These are phyloP conservation scores for Athalia rosae DNA, from an alignment of 2,888 invertebrate genomes.

Conservation along the genomic window DNA sequence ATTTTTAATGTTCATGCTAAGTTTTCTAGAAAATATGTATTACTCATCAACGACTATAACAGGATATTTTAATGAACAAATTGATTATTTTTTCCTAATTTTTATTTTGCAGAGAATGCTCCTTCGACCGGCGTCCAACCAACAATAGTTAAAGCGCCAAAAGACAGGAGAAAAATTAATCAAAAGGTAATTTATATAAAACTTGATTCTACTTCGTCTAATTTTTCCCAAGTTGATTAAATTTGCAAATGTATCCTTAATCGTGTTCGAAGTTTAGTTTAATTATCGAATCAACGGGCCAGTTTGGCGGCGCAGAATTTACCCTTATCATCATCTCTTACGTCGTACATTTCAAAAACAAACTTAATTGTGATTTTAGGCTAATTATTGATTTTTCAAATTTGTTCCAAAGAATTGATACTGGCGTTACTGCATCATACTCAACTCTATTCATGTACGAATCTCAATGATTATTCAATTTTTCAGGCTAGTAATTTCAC, in stretches of 20 bases:
- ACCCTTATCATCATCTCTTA: too few species aligned
- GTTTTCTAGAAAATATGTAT: background rate
- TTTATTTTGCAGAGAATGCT: constrained; percentile 66
- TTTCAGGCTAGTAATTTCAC: constrained; percentile 90
- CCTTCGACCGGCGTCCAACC: constrained; percentile 65
- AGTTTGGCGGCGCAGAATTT: too few species aligned
- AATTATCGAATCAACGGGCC: too few species aligned
- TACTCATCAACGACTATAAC: background rate
- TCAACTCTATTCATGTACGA: background rate
- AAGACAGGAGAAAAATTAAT: constrained; percentile 75
- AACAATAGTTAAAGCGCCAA: constrained; percentile 73
- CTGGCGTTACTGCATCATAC: background rate
- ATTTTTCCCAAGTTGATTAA: background rate
- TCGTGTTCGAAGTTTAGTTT: too few species aligned
- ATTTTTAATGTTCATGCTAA: background rate
- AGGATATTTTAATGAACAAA: too few species aligned
- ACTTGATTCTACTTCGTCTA: background rate
- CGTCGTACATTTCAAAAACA: too few species aligned
- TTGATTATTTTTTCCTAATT: background rate
- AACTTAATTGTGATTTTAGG: too few species aligned
- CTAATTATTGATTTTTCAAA: too few species aligned
- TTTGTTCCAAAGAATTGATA: too few species aligned
- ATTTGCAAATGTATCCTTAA: background rate
- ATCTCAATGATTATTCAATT: constrained; percentile 52
- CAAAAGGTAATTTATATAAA: constrained; percentile 72